A percentile compares a stretch with the other conserved stretches of the same genome.
Conservation (phyloP, 2,113 vertebrate species). For the Nipponia nippon region DNA sequence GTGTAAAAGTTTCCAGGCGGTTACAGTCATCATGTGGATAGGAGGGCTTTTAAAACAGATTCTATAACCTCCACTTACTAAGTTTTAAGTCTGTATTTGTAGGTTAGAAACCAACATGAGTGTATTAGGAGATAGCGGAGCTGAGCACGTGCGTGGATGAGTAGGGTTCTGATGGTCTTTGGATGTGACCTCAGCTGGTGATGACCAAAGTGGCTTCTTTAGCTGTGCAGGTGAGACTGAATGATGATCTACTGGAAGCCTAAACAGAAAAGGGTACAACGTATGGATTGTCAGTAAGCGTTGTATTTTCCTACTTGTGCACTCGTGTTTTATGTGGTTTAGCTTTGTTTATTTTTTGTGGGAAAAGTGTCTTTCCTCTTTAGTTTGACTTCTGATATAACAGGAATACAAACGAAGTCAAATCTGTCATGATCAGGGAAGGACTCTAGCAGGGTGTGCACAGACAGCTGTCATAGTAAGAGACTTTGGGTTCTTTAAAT, state of each 20-base stretch:
- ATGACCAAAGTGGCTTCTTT: neutral
- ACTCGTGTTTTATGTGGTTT: neutral
- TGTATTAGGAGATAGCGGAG: neutral
- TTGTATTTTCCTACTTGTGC: neutral
- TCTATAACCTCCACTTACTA: neutral
- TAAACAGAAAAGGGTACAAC: neutral
- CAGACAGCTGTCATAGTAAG: neutral
- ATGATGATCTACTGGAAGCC: neutral
- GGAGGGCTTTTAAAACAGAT: neutral
- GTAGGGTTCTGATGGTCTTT: neutral
- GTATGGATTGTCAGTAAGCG: neutral
- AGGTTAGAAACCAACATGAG: neutral
- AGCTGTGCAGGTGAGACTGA: neutral
- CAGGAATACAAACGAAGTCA: neutral
- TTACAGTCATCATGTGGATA: neutral
- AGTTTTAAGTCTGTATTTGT: neutral
- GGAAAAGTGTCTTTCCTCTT: neutral
- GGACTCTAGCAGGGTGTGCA: neutral
- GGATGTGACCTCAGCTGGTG: neutral
- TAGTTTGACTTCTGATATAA: neutral
- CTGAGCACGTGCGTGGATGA: rapidly evolving
- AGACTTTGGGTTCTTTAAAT: neutral
- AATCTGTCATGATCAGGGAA: neutral
- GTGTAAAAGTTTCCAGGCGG: neutral
- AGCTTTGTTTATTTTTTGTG: neutral